Evolutionary conservation across 2,113 vertebrate genomes (phyloP), one percentile per base, ranked within the genome.

Genomic region (Mus spicilegus): DNA sequence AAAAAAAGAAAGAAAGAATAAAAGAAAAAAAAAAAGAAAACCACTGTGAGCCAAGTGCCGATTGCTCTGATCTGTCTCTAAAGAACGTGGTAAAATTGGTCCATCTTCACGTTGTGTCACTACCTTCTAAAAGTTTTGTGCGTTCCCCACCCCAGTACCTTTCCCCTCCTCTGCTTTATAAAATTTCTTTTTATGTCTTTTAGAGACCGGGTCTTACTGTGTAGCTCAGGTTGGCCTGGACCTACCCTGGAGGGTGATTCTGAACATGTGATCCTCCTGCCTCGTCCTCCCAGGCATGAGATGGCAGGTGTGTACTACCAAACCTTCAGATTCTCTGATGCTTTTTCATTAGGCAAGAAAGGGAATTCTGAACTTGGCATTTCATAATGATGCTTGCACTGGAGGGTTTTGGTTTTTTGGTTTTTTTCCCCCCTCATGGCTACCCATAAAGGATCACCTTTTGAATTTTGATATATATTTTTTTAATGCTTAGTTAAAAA

Each of bases 401-500:
- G 63, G 92, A 94, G 28, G 28, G 92, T 90, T 80, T 42, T 42
- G 42, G 42, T 42, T 42, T 42, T 42, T 42, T 42, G 42, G 2
- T 42, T 42, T 42, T 7, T 80, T 10, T 17, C 7, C n/a, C 19
- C 8, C 30, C 42, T 84, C 1, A 0, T 75, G 87, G 65, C 89
- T 94, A 69, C 28, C 39, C 95, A 46, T 91, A 36, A 61, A 95
- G 70, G 91, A 93, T 73, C 67, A 26, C 72, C 39, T 89, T 46
- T 30, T 95, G 77, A 80, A 90, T 92, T 98, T 90, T 97, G 92
- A 95, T 76, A n/a, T 76, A n/a, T 92, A n/a, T 90, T 76, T 91
- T 85, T 49, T 49, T 49, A 49, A 96, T 24, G 67, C 77, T 89
- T 95, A 93, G 24, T 98, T 98, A 86, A 92, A 95, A 98, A 96